phyloP scores from a whole-genome alignment of 2,797 vertebrate genomes.

The Acrocephalus scirpaceus region DNA sequence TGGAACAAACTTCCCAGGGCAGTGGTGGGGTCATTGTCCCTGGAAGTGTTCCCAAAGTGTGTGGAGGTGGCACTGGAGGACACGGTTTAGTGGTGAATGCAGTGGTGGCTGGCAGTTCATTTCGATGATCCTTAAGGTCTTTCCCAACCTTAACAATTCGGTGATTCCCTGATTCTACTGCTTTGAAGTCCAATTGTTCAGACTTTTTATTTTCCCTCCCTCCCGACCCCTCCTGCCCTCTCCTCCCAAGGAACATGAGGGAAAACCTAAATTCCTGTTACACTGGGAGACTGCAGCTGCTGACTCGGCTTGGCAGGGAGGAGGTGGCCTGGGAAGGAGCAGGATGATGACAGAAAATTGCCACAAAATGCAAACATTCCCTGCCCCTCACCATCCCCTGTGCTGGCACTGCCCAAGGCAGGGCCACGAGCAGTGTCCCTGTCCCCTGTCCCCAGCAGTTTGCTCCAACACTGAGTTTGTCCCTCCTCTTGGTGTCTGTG shows the following conservation, averaged over 20 bases:
- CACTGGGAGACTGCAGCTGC: accelerated
- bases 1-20: background rate
- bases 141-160: background rate
- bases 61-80: background rate
- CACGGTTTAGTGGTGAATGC: background rate
- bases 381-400: accelerated
- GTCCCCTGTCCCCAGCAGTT: background rate
- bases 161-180: background rate
- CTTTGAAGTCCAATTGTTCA: background rate
- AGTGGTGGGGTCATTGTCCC: background rate
- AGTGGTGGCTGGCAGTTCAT: background rate
- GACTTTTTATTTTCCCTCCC: background rate
- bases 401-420: accelerated
- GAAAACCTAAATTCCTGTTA: background rate
- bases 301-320: background rate
- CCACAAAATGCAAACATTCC: accelerated
- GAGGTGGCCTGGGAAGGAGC: background rate
- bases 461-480: accelerated
- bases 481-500: background rate
- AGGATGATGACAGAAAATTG: background rate
- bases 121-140: background rate
- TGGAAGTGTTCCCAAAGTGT: accelerated
- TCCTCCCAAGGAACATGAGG: background rate
- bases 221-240: background rate
- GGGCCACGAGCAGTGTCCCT: accelerated